phyloP scores from a whole-genome alignment of 1,140 invertebrate genomes.

The Lasaia peninsularis region DNA sequence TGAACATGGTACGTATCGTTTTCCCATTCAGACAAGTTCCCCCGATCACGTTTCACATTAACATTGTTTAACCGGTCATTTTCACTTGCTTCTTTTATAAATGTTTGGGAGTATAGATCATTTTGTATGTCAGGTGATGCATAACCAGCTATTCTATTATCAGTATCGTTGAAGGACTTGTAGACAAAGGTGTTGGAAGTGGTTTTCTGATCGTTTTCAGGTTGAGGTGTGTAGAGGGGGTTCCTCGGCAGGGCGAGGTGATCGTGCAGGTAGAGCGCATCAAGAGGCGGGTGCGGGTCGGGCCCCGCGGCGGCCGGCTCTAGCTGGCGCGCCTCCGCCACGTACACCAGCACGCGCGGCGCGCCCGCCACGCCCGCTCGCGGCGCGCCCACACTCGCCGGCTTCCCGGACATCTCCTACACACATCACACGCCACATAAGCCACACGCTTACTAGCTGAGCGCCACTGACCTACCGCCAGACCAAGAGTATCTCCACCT shows the following conservation, averaged over 20 bases:
- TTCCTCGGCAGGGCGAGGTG: slow-evolving; percentile 38
- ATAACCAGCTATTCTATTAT: slow-evolving; percentile 41
- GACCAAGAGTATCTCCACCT: slow-evolving; percentile 39
- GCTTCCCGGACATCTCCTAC: slow-evolving; percentile 70
- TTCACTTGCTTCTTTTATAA: slow-evolving; percentile 48
- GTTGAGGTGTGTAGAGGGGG: slow-evolving; percentile 38
- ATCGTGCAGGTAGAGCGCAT: slow-evolving; percentile 45
- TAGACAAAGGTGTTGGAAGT: slow-evolving; percentile 40
- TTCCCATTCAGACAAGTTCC: slow-evolving; percentile 38
- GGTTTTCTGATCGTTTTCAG: slow-evolving; percentile 33
- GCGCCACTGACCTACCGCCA: slow-evolving; percentile 46
- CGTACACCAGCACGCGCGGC: slow-evolving; percentile 69
- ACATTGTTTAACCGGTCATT: slow-evolving; percentile 35
- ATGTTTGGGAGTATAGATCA: slow-evolving; percentile 35
- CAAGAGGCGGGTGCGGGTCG: slow-evolving; percentile 41
- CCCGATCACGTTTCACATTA: slow-evolving; percentile 44
- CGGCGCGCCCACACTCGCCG: slow-evolving; percentile 68
- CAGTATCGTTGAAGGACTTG: slow-evolving; percentile 48
- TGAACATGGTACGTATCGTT: slow-evolving; percentile 49
- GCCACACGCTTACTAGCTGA: slow-evolving; percentile 58
- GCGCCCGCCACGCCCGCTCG: slow-evolving; percentile 64
- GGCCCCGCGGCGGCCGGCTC: slow-evolving; percentile 54
- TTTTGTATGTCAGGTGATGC: neutral
- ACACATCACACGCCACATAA: slow-evolving; percentile 60
- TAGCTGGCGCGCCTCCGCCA: slow-evolving; percentile 70